Evolutionary conservation across 1,140 invertebrate genomes (phyloP), one percentile per base, ranked within the genome.

Genomic region (Philopotamus ludificatus): DNA sequence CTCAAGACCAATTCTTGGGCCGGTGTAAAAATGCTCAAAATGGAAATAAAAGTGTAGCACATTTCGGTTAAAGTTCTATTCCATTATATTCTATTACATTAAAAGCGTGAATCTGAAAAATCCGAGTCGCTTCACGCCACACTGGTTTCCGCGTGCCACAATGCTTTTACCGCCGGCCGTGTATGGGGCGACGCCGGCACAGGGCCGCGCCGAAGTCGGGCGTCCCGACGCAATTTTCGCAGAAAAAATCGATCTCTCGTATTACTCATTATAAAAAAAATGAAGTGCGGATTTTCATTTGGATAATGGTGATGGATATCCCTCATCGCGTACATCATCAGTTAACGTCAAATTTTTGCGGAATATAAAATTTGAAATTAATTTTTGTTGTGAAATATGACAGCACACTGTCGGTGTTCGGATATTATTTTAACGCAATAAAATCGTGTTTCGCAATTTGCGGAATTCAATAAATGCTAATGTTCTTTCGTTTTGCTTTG

Each of bases 71-170:
- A 54, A 66, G 55, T 67, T 67, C 65, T 59, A 59, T 65, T 28
- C 63, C 63, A 65, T 65, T 65, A 65, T 58, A 65, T 65, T 65
- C 47, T 62, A 67, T 67, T 67, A 67, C 59, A 67, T 67, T 67
- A 67, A 67, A 67, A 67, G 65, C 65, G 65, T 67, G 65, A 66
- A 66, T 58, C 64, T 60, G 64, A 67, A 67, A 67, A 67, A 63
- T 67, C 59, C 65, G 23, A 66, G 58, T 67, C 47, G 51, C 60
- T 67, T 67, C 65, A 67, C 65, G 65, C 65, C 41, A 63, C 65
- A 55, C 50, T 62, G 65, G 63, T 67, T 67, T 67, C 50, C 62
- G 44, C 34, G 64, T 28, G 21, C 49, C 23, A 58, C 58, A 53
- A 66, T 42, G 65, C 65, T 66, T 66, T 61, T 47, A 57, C 54